phyloP scores from a whole-genome alignment of 2,113 vertebrate genomes.

The Alces alces region DNA sequence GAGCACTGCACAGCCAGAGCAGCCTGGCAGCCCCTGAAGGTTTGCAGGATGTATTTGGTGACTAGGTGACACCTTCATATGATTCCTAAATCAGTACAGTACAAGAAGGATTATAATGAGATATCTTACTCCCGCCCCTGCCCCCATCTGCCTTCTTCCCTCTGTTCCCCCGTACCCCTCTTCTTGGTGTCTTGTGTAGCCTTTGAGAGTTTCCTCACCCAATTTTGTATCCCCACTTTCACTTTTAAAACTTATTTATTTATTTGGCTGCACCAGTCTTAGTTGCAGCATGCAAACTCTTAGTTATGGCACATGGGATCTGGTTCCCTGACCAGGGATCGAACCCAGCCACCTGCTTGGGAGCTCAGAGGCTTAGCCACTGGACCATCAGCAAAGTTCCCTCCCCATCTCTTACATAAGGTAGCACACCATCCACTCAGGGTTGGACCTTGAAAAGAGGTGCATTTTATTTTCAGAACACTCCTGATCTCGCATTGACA shows the following conservation, averaged over 20 bases:
- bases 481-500: background rate
- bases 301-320: background rate
- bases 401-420: background rate
- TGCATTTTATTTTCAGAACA: background rate
- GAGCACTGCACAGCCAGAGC: accelerated
- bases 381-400: background rate
- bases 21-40: background rate
- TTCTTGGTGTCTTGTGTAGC: background rate
- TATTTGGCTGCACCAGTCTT: background rate
- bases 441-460: background rate
- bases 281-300: background rate
- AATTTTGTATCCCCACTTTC: background rate
- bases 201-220: background rate
- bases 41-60: background rate
- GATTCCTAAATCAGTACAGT: background rate
- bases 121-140: background rate
- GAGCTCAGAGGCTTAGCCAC: background rate
- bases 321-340: background rate
- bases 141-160: no score
- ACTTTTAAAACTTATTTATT: background rate
- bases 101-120: background rate
- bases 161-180: background rate
- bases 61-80: background rate
- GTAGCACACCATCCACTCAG: background rate
- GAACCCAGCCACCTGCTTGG: background rate